These are phyloP conservation scores for Pseudomyrmex flavicornis DNA, from an alignment of 1,140 invertebrate species.

Conservation along the genomic window DNA sequence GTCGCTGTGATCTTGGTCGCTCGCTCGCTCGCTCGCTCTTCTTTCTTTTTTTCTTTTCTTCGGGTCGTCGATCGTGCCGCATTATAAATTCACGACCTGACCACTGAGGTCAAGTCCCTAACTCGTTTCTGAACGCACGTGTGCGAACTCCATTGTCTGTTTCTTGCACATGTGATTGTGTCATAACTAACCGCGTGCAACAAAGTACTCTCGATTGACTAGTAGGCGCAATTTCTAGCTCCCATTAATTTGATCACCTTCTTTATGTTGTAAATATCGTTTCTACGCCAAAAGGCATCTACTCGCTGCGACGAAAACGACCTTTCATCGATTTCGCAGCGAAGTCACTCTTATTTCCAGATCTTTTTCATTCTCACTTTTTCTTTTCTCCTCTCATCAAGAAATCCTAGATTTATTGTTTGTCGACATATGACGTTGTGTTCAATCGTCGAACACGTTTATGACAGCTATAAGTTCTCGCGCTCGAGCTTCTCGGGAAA, in stretches of 20 bases:
- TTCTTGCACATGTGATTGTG: neutral
- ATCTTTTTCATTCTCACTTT: neutral
- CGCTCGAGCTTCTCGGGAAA: no score
- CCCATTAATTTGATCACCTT: neutral
- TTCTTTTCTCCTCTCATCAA: neutral
- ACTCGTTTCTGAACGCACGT: constrained; percentile 17
- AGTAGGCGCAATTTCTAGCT: constrained; percentile 25
- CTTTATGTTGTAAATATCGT: neutral
- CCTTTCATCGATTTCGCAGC: constrained; percentile 25
- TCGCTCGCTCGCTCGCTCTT: neutral
- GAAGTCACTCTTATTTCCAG: constrained; percentile 26
- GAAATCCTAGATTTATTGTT: constrained; percentile 7
- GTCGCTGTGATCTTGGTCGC: neutral
- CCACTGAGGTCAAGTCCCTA: constrained; percentile 5
- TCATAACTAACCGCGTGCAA: neutral
- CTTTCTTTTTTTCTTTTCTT: neutral
- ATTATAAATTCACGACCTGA: constrained; percentile 63
- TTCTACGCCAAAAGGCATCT: constrained; percentile 2
- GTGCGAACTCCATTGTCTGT: neutral
- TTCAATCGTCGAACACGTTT: constrained; percentile 17
- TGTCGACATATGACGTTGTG: constrained; percentile 9
- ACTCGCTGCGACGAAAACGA: constrained; percentile 19
- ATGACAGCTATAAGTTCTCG: neutral
- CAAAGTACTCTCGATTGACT: constrained; percentile 8
- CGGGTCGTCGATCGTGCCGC: constrained; percentile 49